Evolutionary conservation across 1,140 invertebrate species (phyloP).

Genomic region (Araneus ventricosus): DNA sequence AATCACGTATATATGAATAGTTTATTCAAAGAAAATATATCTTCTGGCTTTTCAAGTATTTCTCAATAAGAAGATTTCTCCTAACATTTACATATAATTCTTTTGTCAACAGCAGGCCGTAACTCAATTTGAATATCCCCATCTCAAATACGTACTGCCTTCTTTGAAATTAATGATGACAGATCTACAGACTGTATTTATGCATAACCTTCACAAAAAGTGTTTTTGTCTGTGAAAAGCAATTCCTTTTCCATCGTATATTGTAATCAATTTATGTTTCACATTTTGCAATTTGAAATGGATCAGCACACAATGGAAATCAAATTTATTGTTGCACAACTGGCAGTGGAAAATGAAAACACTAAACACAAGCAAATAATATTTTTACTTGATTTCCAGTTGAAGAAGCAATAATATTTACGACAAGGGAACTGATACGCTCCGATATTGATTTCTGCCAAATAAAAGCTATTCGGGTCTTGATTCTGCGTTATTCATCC

Average conservation of each 20-base stretch:
- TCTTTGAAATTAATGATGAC: no score
- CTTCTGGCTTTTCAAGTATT: no score
- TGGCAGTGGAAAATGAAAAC: background rate
- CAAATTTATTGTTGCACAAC: background rate
- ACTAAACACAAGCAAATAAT: background rate
- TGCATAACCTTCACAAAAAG: no score
- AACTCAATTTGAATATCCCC: no score
- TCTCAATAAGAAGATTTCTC: no score
- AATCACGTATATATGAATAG: no score
- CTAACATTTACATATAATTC: no score
- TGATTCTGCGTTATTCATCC: slow-evolving; percentile 1
- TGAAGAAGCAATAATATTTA: slow-evolving; percentile 22
- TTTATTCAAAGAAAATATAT: no score
- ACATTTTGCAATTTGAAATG: slow-evolving; percentile 1
- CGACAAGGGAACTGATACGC: background rate
- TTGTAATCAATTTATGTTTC: slow-evolving; percentile 3
- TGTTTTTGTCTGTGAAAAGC: background rate
- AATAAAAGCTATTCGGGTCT: background rate
- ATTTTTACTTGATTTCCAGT: slow-evolving; percentile 31
- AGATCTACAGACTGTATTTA: no score
- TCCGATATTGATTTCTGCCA: background rate
- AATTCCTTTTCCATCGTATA: background rate
- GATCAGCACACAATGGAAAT: background rate
- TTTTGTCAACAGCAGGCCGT: no score
- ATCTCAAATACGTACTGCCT: no score